Base-by-base conservation (phyloP, 2,797 vertebrate genomes). In the Hippopotamyrus pictus region DNA sequence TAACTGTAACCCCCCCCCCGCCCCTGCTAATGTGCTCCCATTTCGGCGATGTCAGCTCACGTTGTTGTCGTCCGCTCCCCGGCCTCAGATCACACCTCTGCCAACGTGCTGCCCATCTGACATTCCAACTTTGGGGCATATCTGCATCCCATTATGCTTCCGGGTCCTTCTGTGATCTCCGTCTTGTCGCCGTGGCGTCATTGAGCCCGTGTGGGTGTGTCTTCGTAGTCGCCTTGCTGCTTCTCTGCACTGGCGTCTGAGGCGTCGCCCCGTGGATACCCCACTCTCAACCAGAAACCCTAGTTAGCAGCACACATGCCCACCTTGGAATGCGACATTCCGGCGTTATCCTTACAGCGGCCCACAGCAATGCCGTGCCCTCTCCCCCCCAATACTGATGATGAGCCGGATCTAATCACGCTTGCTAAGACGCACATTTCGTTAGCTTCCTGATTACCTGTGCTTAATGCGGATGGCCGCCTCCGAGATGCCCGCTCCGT, bases 371-470 rank as follows among this genome's bases (percentile, higher is more conserved):
- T 3, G 51, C 86, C 2, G 11, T 59, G 33, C 29, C 33, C 25
- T 29, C n/a, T 53, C 22, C 50, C 50, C 22, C 86, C 33, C 33
- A 8, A 8, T 46, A n/a, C 87, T 25, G 57, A 46, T 5, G 14
- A 69, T 0, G 41, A 65, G 57, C 86, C 8, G 9, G 46, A 37
- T 33, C 73, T 76, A 88, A 88, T 54, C 33, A 46, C 44, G 44
- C 29, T 22, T 44, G 33, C 44, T 62, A 25, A 62, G n/a, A 25
- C 50, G 22, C 57, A 5, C 90, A 85, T 90, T 65, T 89, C 89
- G 93, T 92, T 93, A 92, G 92, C 92, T 93, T 93, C 91, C 91
- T 92, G 90, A 79, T 87, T 82, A 89, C 82, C 76, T 53, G 69
- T 73, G 53, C 89, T 90, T 82, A 86, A 51, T 62, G 57, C 3